Base-by-base conservation (phyloP, 2,113 vertebrate genomes). In the Ranitomeya imitator region DNA sequence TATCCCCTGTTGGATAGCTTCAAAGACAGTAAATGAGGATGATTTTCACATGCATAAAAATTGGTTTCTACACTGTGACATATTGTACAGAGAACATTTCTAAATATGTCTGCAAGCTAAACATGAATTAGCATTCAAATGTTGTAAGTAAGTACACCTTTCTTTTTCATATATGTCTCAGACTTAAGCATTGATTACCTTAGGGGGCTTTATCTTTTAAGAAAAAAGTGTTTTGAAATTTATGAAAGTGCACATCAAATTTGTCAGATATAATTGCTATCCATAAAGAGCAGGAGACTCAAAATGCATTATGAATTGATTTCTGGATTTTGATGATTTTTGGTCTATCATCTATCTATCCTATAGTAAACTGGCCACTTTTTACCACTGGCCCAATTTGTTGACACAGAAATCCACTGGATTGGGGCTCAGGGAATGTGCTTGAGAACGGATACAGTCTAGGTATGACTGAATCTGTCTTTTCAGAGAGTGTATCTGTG, bases 1-100 rank as follows among this genome's bases (percentile, higher is more conserved):
- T 82, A 88, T 88, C 79, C 79, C 86, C 86, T 59, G 63, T 60
- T 82, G 86, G 86, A 88, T 74, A 60, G 80, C 86, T 88, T 88
- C 86, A 88, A 88, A 88, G 86, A 71, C 86, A 82, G 55, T 88
- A 88, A 88, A 82, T 82, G 79, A 73, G 54, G 52, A 88, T 57
- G 79, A 88, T 88, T 82, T 82, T 76, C 79, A 82, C 73, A 61
- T 82, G 78, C 86, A 88, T 82, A 61, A 88, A 80, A 83, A 88
- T 82, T 37, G 18, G 78, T 74, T 88, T 74, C 79, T 60, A 74
- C 55, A 74, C n/a, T 88, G 31, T 81, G 86, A 88, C 86, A 88
- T 82, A 80, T 82, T 82, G 86, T 81, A 88, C 74, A 78, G 55
- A 82, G 79, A 81, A 80, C 61, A 37, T 61, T 87, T 80, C 63